Evolutionary conservation across 2,888 invertebrate species (phyloP).

Genomic region (Punctoribates punctum): DNA sequence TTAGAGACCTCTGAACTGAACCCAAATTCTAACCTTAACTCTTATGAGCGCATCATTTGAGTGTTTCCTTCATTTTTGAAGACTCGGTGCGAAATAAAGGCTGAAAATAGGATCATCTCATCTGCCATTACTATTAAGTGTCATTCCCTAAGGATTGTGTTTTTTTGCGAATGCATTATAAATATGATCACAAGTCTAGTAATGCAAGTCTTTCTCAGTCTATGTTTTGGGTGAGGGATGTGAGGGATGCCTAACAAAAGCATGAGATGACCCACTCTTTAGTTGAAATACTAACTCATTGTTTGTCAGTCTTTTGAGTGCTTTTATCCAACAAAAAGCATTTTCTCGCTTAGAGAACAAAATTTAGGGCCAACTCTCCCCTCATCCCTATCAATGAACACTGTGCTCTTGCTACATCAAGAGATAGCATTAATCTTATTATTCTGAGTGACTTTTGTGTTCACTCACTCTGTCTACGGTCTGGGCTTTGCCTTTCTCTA

Average conservation of each 20-base stretch:
- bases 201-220: neutral
- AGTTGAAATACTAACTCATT: constrained; percentile 17
- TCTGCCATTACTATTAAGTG: constrained; percentile 23
- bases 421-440: constrained; percentile 33
- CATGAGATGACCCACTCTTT: constrained; percentile 32
- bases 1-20: constrained; percentile 15
- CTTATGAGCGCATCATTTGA: constrained; percentile 11
- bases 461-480: constrained; percentile 2
- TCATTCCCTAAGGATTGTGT: constrained; percentile 22
- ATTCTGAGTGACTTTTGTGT: constrained; percentile 32
- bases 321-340: constrained; percentile 31
- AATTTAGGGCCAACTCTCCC: neutral
- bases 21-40: neutral
- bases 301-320: constrained; percentile 31
- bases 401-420: neutral
- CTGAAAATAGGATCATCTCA: constrained; percentile 16
- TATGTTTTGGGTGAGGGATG: constrained; percentile 8
- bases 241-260: neutral
- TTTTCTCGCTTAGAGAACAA: constrained; percentile 8
- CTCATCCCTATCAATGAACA: neutral
- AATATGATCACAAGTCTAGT: constrained; percentile 11
- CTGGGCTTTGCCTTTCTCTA: neutral
- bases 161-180: constrained; percentile 24
- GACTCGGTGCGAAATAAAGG: neutral
- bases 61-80: neutral